Evolutionary conservation across 1,140 invertebrate species (phyloP).

Genomic region (Metopolophium dirhodum): DNA sequence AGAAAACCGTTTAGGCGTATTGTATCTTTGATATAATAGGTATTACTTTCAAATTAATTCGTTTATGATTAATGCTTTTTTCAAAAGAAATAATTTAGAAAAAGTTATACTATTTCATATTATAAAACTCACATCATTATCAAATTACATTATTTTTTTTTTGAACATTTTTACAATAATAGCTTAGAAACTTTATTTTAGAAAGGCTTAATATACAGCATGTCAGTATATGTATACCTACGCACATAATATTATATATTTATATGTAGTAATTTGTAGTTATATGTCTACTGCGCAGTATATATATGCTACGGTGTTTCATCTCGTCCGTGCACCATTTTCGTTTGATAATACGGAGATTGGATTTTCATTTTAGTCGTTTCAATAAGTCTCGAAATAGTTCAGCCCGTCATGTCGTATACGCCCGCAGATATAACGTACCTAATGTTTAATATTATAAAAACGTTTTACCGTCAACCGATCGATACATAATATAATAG

Average conservation of each 20-base stretch:
- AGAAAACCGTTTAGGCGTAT: neutral
- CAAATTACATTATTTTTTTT: neutral
- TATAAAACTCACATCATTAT: neutral
- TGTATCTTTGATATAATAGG: neutral
- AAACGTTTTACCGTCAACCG: neutral
- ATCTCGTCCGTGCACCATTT: neutral
- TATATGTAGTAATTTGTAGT: neutral
- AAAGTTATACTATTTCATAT: neutral
- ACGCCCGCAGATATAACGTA: neutral
- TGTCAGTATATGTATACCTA: neutral
- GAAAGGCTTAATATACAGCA: neutral
- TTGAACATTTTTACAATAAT: constrained; percentile 24
- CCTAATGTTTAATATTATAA: neutral
- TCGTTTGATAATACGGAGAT: neutral
- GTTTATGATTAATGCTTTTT: constrained; percentile 7
- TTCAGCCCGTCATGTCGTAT: neutral
- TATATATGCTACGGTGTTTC: neutral
- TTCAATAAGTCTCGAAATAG: neutral
- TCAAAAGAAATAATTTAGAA: neutral
- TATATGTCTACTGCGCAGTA: neutral
- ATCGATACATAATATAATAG: neutral
- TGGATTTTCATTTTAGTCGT: neutral
- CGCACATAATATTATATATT: neutral
- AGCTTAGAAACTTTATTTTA: neutral
- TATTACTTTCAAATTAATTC: neutral